Percentiles rank a stretch among this genome's conserved stretches.
Conservation (phyloP, 2,888 invertebrate species). For the Dicranocentrus wangi region DNA sequence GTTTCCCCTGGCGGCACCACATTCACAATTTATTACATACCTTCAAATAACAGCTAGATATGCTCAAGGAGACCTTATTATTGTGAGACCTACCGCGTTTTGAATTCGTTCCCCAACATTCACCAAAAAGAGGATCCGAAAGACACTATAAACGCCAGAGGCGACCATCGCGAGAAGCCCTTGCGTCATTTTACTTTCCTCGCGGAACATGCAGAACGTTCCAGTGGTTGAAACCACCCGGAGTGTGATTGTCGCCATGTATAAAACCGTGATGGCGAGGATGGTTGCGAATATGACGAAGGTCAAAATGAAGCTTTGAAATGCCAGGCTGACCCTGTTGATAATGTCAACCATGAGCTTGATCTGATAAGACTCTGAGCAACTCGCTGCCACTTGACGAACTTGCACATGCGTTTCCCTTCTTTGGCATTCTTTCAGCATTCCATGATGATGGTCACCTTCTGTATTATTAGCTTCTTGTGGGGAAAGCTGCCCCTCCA, state of each 20-base stretch:
- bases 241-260: conserved; percentile 21
- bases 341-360: neutral
- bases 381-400: neutral
- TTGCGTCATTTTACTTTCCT: neutral
- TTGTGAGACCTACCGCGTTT: conserved; percentile 11
- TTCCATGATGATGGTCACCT: too few species aligned
- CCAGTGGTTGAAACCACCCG: neutral
- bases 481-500: neutral
- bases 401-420: too few species aligned
- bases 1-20: neutral
- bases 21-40: too few species aligned
- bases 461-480: neutral
- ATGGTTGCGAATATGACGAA: conserved; percentile 20
- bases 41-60: neutral
- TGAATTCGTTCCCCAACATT: conserved; percentile 49
- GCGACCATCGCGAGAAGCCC: conserved; percentile 17
- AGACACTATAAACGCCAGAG: conserved; percentile 25
- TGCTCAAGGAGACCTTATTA: neutral
- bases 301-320: conserved; percentile 21
- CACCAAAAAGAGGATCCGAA: conserved; percentile 28
- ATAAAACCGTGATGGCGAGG: neutral
- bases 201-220: neutral
- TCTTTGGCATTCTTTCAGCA: too few species aligned
- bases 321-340: neutral
- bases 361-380: neutral